Evolutionary conservation across 2,888 invertebrate species (phyloP).

Genomic region (Strigamia crassipes): DNA sequence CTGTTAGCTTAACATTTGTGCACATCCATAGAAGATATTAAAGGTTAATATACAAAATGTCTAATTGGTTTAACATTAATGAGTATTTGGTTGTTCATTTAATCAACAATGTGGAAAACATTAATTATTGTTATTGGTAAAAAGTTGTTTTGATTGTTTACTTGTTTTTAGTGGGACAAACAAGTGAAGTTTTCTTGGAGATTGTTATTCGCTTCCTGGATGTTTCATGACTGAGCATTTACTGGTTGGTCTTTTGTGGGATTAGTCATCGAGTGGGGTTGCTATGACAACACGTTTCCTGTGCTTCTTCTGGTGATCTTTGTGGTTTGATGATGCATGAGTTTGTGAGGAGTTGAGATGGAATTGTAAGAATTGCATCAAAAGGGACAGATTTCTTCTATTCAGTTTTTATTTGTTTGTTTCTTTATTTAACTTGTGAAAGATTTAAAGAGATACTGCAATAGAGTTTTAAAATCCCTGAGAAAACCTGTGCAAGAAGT

Average conservation of each 20-base stretch:
- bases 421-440: no score
- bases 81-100: neutral
- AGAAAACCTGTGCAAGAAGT: no score
- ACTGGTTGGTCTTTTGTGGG: constrained; percentile 20
- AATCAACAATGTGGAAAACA: neutral
- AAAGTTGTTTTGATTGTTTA: no score
- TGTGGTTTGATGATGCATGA: constrained; percentile 30
- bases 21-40: neutral
- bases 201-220: neutral
- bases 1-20: neutral
- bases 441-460: no score
- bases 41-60: no score
- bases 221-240: neutral
- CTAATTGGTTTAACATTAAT: no score
- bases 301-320: neutral
- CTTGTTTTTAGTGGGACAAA: neutral
- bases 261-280: constrained; percentile 9
- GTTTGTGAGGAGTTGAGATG: neutral
- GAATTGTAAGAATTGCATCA: neutral
- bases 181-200: neutral
- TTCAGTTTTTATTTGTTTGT: neutral
- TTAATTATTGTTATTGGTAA: no score
- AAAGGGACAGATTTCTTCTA: neutral
- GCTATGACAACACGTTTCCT: constrained; percentile 1
- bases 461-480: no score